Evolutionary conservation across 2,888 invertebrate genomes (phyloP), one percentile per base, ranked within the genome.

Genomic region (Megastigmus dorsalis): DNA sequence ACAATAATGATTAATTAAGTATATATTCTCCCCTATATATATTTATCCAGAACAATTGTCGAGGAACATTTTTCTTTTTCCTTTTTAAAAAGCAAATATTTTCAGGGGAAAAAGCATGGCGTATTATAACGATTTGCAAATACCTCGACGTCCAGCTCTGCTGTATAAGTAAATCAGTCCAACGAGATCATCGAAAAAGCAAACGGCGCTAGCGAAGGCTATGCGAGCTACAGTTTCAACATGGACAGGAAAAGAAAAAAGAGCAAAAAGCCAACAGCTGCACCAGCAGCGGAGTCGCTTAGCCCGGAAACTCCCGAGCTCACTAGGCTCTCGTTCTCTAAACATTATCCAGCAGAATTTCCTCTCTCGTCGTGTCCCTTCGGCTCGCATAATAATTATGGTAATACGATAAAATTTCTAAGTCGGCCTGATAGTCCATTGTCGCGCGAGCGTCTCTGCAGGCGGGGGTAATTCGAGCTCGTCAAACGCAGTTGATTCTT

Each of bases 381-480:
- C 10, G 9, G 20, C 23, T 48, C 41, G 36, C 10, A 43, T 23
- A n/a, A 33, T 57, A 69, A 60, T 60, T 52, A 60, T 69, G 60
- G 52, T 52, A 69, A 60, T 30, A 28, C 30, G 60, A 69, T 69
- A 60, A 69, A 9, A 48, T 36, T 60, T 50, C 36, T 50, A 43
- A 57, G 66, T 28, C 52, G 41, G n/a, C 36, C 30, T n/a, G n/a
- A n/a, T n/a, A 33, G 33, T 10, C n/a, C 38, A 30, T 13, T 65
- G 52, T 48, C 9, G 20, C 13, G 0, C 2, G 1, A 62, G 15
- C 2, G 5, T n/a, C 0, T 13, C 23, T 18, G n/a, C n/a, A n/a
- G n/a, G n/a, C n/a, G n/a, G n/a, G n/a, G n/a, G 50, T 60, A 60
- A 60, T 60, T 60, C 20, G 15, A 52, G 26, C 69, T 69, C 50